Percentiles rank a stretch among this genome's conserved stretches.
Evolutionary conservation across 2,113 vertebrate genomes (phyloP).

Genomic region (Cololabis saira): DNA sequence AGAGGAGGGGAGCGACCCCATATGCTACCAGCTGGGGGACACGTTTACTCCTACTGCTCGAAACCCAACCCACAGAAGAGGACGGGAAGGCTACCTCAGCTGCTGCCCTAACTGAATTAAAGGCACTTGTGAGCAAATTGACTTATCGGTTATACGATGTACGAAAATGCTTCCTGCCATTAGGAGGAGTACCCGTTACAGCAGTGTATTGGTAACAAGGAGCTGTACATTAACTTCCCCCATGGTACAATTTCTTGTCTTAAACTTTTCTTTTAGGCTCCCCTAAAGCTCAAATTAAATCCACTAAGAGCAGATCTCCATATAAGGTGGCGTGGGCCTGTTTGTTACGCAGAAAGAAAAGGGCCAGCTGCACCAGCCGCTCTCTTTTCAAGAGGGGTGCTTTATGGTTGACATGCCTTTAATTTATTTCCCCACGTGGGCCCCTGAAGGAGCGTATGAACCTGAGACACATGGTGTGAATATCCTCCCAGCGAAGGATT

Average conservation of each 20-base stretch:
- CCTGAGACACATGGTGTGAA: conserved; percentile 58
- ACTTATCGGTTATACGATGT: conserved; percentile 34
- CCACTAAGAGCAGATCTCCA: conserved; percentile 24
- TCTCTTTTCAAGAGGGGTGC: conserved; percentile 63
- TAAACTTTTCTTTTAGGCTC: background rate
- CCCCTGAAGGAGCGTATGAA: conserved; percentile 68
- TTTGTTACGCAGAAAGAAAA: conserved; percentile 51
- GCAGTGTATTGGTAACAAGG: background rate
- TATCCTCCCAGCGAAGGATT: conserved; percentile 26
- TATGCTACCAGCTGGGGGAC: conserved; percentile 77
- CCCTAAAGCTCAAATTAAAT: background rate
- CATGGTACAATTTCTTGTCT: conserved; percentile 38
- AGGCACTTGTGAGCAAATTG: conserved; percentile 44
- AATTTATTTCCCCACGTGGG: conserved; percentile 71
- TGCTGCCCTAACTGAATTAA: conserved; percentile 57
- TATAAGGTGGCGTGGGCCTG: conserved; percentile 55
- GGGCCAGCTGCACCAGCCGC: conserved; percentile 62
- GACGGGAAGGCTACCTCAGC: conserved; percentile 26
- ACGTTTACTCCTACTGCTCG: conserved; percentile 56
- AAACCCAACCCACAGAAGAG: conserved; percentile 51
- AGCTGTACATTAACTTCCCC: conserved; percentile 39
- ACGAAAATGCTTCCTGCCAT: conserved; percentile 46
- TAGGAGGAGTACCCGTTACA: conserved; percentile 1
- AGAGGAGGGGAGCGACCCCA: conserved; percentile 37
- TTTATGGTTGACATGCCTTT: conserved; percentile 69